Base-by-base conservation (phyloP, 1,140 invertebrate genomes). In the Eumaeus atala region DNA sequence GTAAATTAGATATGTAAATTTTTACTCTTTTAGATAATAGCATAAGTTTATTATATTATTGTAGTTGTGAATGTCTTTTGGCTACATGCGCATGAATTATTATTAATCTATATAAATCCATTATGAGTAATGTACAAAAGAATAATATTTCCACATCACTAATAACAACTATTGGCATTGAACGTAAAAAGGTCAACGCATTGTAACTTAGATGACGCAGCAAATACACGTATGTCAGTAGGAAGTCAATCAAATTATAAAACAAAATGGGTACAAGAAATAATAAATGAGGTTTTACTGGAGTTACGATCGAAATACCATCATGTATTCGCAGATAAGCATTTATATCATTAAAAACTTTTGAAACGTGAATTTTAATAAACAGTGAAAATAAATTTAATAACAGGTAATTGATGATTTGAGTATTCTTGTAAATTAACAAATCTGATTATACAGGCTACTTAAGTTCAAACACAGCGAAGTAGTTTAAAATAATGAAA, bases 41-140 rank as follows among this genome's bases (percentile, higher is more conserved):
- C 65, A 69, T 64, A 36, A 75, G 47, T 55, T 56, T 57, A 52
- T 64, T 53, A 9, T 37, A 62, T 34, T 54, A 55, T 17, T 65
- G 14, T 48, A 51, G 56, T 9, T 33, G n/a, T 11, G 21, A 21
- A 49, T 69, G 70, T 42, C 50, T 17, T 48, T 72, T 76, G 7
- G 50, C 48, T 17, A 74, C 63, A 37, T 74, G 71, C 1, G 63
- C 66, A 56, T 76, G 72, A 34, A 77, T 16, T 33, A 77, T 51
- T 6, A 37, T 51, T 3, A 80, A 57, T 49, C 64, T 61, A 21
- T 14, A 57, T 16, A 48, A 57, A 48, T 64, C 16, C 21, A 56
- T 54, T 16, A 40, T 9, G 3, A 67, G 40, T 14, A 67, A 50
- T 21, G 48, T 40, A 12, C 58, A 61, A 12, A 56, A 61, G 36